phyloP scores from a whole-genome alignment of 2,888 invertebrate genomes.

The Phengaris alcon region DNA sequence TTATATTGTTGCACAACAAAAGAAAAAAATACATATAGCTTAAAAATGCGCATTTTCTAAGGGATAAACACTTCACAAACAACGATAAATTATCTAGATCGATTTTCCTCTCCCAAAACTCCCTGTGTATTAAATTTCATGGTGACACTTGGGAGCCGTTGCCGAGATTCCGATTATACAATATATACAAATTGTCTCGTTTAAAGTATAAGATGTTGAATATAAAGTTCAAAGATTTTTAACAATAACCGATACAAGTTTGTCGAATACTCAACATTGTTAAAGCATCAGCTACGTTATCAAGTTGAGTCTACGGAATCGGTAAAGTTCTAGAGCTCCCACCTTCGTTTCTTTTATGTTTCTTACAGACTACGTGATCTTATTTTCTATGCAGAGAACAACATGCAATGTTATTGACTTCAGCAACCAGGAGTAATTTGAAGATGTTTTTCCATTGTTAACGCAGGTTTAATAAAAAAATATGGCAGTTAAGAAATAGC shows the following conservation, averaged over 20 bases:
- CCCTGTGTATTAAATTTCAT: no score
- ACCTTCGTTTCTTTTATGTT: slow-evolving; percentile 25
- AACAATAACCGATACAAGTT: neutral
- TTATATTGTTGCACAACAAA: no score
- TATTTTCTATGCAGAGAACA: slow-evolving; percentile 19
- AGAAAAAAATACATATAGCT: no score
- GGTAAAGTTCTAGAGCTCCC: slow-evolving; percentile 7
- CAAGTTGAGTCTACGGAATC: neutral
- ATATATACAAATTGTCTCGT: no score
- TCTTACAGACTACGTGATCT: slow-evolving; percentile 10
- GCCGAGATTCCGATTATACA: neutral
- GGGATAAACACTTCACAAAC: no score
- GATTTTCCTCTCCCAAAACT: no score
- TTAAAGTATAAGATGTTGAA: no score
- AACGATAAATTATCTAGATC: no score
- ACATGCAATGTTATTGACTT: slow-evolving; percentile 8
- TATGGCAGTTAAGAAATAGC: no score
- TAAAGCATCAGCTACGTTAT: neutral
- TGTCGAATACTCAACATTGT: slow-evolving; percentile 9
- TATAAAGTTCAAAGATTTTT: neutral
- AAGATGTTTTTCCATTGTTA: neutral
- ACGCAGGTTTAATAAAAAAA: neutral
- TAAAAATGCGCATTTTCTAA: no score
- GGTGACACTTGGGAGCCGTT: no score
- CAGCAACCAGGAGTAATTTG: neutral